phyloP scores from a whole-genome alignment of 2,113 vertebrate species.

The Narcine bancroftii region DNA sequence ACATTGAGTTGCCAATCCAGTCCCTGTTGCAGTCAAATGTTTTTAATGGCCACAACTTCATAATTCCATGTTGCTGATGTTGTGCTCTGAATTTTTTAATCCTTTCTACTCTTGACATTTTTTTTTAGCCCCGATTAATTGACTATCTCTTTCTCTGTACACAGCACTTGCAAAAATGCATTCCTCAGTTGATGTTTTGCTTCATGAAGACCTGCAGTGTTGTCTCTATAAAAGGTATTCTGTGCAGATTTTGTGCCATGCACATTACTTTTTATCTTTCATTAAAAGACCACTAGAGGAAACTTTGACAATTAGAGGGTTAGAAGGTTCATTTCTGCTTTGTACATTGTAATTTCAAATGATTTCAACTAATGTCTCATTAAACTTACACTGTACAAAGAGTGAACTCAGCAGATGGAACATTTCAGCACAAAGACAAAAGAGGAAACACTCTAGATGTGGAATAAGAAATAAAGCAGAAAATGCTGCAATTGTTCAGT shows the following conservation, averaged over 20 bases:
- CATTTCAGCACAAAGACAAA: not conserved
- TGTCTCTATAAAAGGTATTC: not conserved
- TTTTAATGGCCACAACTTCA: too few relatives aligned
- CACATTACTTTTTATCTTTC: conserved; percentile 8
- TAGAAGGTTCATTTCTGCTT: not conserved
- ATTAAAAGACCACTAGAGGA: not conserved
- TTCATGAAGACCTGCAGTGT: not conserved
- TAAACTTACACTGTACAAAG: not conserved
- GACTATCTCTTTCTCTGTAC: not conserved
- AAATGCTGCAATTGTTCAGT: not conserved
- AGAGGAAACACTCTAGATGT: not conserved
- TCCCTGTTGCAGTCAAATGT: too few relatives aligned
- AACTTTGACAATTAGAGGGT: not conserved
- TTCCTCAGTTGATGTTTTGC: not conserved
- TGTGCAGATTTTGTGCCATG: not conserved
- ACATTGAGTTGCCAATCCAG: too few relatives aligned
- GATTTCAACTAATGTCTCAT: not conserved
- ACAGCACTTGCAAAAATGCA: not conserved
- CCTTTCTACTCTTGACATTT: not conserved
- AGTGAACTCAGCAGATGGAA: not conserved
- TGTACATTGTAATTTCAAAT: not conserved
- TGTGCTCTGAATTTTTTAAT: not conserved
- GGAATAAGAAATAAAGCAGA: not conserved
- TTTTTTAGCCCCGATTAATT: not conserved
- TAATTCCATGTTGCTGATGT: too few relatives aligned